These are phyloP conservation scores for Anarrhichthys ocellatus DNA, from an alignment of 2,113 vertebrate genomes.

Conservation along the genomic window DNA sequence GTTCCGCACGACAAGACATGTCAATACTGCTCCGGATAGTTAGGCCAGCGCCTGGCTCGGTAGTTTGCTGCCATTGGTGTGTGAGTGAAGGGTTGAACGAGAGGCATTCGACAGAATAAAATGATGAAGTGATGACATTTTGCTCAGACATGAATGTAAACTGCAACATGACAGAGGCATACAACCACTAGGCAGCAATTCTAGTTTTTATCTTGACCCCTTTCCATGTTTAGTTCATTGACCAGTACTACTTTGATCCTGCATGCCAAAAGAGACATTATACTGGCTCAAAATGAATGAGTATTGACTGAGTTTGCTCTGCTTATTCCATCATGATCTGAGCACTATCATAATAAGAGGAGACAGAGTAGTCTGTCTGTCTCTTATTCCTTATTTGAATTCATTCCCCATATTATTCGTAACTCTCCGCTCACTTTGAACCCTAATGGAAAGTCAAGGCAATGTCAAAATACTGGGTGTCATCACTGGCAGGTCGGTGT, in stretches of 20 bases:
- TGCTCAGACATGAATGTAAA: background rate
- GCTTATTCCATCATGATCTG: slow-evolving; percentile 24
- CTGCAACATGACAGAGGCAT: background rate
- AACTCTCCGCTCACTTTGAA: slow-evolving; percentile 45
- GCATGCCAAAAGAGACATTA: background rate
- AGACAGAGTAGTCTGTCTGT: slow-evolving; percentile 9
- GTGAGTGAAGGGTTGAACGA: background rate
- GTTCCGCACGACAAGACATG: background rate
- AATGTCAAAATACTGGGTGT: slow-evolving; percentile 46
- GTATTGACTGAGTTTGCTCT: slow-evolving; percentile 20
- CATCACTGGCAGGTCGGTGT: slow-evolving; percentile 32
- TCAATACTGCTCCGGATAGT: background rate
- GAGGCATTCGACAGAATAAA: background rate
- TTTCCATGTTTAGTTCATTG: background rate
- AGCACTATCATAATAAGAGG: slow-evolving; percentile 39
- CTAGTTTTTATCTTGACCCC: background rate
- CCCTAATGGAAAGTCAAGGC: slow-evolving; percentile 52
- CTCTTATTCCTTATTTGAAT: slow-evolving; percentile 36
- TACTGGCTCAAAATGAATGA: background rate
- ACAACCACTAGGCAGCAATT: background rate
- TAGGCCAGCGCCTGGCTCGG: background rate
- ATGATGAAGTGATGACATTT: background rate
- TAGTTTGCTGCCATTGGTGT: background rate
- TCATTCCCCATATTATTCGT: slow-evolving; percentile 24
- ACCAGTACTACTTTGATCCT: background rate